These are phyloP conservation scores for Paracanthobrama guichenoti DNA, from an alignment of 2,113 vertebrate genomes.

Conservation along the genomic window DNA sequence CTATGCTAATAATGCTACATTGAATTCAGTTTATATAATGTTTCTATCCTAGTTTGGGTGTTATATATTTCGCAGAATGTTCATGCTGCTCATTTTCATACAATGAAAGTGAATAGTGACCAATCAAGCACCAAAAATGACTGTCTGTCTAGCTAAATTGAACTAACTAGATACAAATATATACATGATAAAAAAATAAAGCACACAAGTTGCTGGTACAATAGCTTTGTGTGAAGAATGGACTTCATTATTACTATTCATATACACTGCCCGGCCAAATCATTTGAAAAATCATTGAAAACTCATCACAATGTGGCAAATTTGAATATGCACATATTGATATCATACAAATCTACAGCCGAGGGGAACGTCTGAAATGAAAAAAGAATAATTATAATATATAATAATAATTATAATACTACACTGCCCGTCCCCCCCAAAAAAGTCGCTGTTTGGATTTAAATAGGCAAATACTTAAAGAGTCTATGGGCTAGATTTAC, in stretches of 20 bases:
- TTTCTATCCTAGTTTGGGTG: not conserved
- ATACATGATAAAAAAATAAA: not conserved
- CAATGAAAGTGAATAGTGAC: not conserved
- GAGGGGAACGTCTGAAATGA: too few relatives aligned
- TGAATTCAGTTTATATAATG: not conserved
- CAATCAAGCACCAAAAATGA: not conserved
- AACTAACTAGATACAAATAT: not conserved
- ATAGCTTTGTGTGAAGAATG: not conserved
- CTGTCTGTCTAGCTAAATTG: not conserved
- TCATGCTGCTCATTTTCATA: not conserved
- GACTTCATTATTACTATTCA: not conserved
- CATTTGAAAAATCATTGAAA: too few relatives aligned
- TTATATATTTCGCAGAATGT: not conserved
- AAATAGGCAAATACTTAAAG: too few relatives aligned
- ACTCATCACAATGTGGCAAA: too few relatives aligned
- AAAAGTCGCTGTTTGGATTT: too few relatives aligned
- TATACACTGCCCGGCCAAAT: not conserved
- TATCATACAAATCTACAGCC: too few relatives aligned
- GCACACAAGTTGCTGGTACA: not conserved
- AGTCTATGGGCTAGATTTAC: too few relatives aligned
- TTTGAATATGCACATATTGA: too few relatives aligned
- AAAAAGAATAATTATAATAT: not conserved
- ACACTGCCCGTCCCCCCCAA: too few relatives aligned
- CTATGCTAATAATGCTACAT: not conserved
- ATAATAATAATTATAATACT: not conserved